These are phyloP conservation scores for Morpho achilles DNA, from an alignment of 2,888 invertebrate species.

Conservation along the genomic window DNA sequence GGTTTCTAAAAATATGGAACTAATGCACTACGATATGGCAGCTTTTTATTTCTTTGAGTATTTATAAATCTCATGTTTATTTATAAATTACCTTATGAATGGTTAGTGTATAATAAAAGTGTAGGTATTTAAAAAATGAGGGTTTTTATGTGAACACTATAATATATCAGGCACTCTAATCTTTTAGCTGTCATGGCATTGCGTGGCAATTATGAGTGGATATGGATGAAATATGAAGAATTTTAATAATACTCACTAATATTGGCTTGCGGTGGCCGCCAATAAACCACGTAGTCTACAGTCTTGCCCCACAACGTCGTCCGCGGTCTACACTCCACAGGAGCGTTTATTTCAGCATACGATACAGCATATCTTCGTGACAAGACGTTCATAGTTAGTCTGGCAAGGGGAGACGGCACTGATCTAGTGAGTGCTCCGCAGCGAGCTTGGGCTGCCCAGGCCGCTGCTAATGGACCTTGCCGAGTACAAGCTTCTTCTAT, in stretches of 20 bases:
- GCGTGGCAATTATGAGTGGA: no score
- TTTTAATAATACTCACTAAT: constrained; percentile 76
- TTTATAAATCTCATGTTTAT: no score
- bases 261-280: constrained; percentile 88
- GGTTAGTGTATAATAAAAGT: no score
- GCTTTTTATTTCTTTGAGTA: no score
- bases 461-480: constrained; percentile 70
- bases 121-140: no score
- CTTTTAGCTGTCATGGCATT: no score
- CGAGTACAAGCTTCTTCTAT: constrained; percentile 59
- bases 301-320: constrained; percentile 83
- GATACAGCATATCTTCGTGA: constrained; percentile 84
- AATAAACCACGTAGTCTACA: constrained; percentile 82
- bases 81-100: no score
- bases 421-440: constrained; percentile 80
- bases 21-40: no score
- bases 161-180: no score
- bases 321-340: constrained; percentile 53
- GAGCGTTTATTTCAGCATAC: constrained; percentile 79
- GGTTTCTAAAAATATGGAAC: no score
- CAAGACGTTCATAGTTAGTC: constrained; percentile 79
- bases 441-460: constrained; percentile 71
- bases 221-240: background rate
- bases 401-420: constrained; percentile 77
- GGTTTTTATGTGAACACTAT: no score